phyloP scores from a whole-genome alignment of 64 coral and sea anemone species.

The Acropora tenuis region DNA sequence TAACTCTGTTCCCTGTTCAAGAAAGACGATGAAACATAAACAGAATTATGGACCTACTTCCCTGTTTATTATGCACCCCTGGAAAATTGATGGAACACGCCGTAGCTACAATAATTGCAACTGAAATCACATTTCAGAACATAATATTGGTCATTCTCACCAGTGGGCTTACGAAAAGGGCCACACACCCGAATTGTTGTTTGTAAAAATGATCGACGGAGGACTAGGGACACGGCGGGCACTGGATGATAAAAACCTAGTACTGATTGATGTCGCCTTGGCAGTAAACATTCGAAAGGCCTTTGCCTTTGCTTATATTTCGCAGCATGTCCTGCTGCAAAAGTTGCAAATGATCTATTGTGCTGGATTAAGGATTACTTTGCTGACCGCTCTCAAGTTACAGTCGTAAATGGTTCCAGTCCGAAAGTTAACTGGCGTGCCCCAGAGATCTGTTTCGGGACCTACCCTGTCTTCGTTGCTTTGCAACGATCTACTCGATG shows the following conservation, averaged over 20 bases:
- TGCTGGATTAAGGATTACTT: constrained; percentile 57
- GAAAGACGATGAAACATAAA: too few species aligned
- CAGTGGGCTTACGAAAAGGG: constrained; percentile 54
- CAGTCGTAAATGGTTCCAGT: constrained; percentile 14
- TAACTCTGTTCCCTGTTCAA: too few species aligned
- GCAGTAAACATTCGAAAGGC: constrained; percentile 47
- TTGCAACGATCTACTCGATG: background rate
- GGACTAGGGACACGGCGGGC: background rate
- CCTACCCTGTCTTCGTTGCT: constrained; percentile 32
- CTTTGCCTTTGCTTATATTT: constrained; percentile 53
- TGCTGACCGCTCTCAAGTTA: constrained; percentile 2
- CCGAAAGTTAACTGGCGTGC: constrained; percentile 23
- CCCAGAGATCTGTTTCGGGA: constrained; percentile 39
- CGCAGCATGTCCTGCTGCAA: constrained; percentile 5
- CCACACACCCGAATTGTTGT: background rate
- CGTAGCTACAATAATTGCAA: constrained; percentile 4
- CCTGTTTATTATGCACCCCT: constrained; percentile 2
- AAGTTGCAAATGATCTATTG: constrained; percentile 35
- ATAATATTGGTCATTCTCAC: constrained; percentile 19
- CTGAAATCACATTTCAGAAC: constrained; percentile 9
- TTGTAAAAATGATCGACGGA: constrained; percentile 22
- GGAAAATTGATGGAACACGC: constrained; percentile 38
- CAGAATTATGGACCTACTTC: background rate
- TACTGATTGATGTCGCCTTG: constrained; percentile 19
- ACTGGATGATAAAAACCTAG: background rate